Percentiles rank a stretch among this genome's conserved stretches.
phyloP scores from a whole-genome alignment of 2,113 vertebrate genomes.

The Cyprinodon brontotheroides region DNA sequence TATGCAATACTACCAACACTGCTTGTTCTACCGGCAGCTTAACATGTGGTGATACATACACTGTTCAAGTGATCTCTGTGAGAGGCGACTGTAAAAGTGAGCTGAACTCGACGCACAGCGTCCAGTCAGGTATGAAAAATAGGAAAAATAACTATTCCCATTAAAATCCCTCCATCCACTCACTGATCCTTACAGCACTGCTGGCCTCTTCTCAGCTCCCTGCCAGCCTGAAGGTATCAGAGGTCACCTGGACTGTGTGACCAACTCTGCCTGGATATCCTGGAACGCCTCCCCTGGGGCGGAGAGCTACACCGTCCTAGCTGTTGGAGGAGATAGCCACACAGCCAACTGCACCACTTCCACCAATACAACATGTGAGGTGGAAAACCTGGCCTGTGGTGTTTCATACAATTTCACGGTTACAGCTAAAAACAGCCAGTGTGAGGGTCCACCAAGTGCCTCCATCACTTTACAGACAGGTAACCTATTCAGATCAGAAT shows the following conservation, averaged over 20 bases:
- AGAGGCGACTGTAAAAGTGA: slow-evolving; percentile 49
- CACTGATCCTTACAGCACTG: background rate
- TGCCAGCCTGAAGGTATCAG: slow-evolving; percentile 65
- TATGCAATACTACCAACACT: slow-evolving; percentile 61
- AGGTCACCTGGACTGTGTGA: slow-evolving; percentile 68
- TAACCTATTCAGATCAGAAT: slow-evolving; percentile 12
- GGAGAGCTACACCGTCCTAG: slow-evolving; percentile 64
- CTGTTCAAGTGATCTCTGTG: slow-evolving; percentile 51
- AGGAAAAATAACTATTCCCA: background rate
- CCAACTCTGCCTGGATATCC: slow-evolving; percentile 68
- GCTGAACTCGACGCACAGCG: slow-evolving; percentile 23
- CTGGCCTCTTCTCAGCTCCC: slow-evolving; percentile 60
- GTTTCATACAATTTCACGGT: slow-evolving; percentile 70
- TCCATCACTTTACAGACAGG: slow-evolving; percentile 70
- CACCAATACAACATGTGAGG: slow-evolving; percentile 68
- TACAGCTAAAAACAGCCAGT: slow-evolving; percentile 61
- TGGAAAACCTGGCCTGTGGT: slow-evolving; percentile 73
- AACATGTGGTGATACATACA: slow-evolving; percentile 63
- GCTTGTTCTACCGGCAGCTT: slow-evolving; percentile 50
- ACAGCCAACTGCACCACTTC: slow-evolving; percentile 61
- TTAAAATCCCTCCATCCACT: background rate
- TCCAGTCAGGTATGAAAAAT: slow-evolving; percentile 59
- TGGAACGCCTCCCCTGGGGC: slow-evolving; percentile 63
- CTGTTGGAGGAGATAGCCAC: slow-evolving; percentile 38
- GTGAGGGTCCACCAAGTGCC: slow-evolving; percentile 65